phyloP scores from a whole-genome alignment of 2,888 invertebrate species.

The Nysson spinosus region DNA sequence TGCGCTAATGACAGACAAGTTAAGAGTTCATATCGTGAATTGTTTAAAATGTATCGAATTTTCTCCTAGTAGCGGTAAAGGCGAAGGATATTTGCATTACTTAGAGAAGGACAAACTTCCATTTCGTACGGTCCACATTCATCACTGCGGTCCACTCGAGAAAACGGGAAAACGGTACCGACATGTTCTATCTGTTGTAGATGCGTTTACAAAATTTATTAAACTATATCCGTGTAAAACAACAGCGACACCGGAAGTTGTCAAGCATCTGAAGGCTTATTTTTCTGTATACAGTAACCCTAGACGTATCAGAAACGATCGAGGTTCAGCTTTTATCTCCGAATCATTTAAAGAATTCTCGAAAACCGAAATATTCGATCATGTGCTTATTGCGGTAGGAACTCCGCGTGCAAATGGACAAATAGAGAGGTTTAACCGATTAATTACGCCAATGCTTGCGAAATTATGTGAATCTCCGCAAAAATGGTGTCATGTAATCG shows the following conservation, averaged over 20 bases:
- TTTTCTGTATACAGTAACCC: constrained; percentile 52
- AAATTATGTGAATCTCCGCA: constrained; percentile 59
- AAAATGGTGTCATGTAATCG: too few relatives aligned
- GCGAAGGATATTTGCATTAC: too few relatives aligned
- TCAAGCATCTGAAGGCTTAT: constrained; percentile 49
- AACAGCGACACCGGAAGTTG: constrained; percentile 53
- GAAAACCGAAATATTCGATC: constrained; percentile 65
- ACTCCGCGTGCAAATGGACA: constrained; percentile 40
- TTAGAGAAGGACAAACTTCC: too few relatives aligned
- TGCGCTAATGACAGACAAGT: too few relatives aligned
- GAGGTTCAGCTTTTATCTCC: constrained; percentile 52
- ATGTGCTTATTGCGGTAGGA: constrained; percentile 47
- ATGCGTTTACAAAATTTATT: constrained; percentile 64
- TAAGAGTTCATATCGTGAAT: too few relatives aligned
- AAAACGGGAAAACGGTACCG: constrained; percentile 62
- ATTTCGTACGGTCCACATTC: constrained; percentile 63
- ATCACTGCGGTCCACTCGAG: constrained; percentile 65
- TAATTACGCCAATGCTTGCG: constrained; percentile 55
- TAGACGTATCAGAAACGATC: constrained; percentile 49
- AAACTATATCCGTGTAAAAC: constrained; percentile 65
- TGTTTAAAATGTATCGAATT: constrained; percentile 60
- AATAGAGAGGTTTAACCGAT: constrained; percentile 32
- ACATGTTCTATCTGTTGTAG: constrained; percentile 61
- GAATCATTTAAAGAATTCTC: constrained; percentile 59
- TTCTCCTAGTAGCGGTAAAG: constrained; percentile 58